A percentile compares a stretch with the other conserved stretches of the same genome.
These are phyloP conservation scores for Pimephales promelas DNA, from an alignment of 2,113 vertebrate species.

Conservation along the genomic window DNA sequence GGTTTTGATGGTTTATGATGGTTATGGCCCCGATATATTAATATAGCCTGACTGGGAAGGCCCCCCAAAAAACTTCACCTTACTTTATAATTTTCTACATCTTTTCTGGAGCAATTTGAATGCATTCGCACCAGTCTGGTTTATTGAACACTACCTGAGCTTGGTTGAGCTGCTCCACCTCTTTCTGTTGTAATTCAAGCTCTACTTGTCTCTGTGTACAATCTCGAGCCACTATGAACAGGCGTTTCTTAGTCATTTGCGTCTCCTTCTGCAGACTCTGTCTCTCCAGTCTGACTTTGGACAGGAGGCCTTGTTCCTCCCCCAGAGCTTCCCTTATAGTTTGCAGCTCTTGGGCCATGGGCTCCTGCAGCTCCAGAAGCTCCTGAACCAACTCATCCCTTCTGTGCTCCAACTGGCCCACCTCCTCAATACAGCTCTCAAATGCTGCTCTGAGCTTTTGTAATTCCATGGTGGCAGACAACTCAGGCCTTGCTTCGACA, in stretches of 20 bases:
- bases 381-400: slow-evolving; percentile 82
- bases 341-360: slow-evolving; percentile 76
- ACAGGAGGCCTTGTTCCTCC: slow-evolving; percentile 79
- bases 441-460: slow-evolving; percentile 62
- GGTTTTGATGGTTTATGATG: too few relatives aligned
- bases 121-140: not conserved
- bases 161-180: slow-evolving; percentile 76
- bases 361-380: slow-evolving; percentile 79
- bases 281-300: slow-evolving; percentile 84
- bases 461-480: slow-evolving; percentile 18
- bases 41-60: too few relatives aligned
- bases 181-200: slow-evolving; percentile 77
- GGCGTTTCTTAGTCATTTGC: slow-evolving; percentile 79
- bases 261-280: slow-evolving; percentile 83
- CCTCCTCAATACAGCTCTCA: slow-evolving; percentile 81
- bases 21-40: too few relatives aligned
- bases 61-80: too few relatives aligned
- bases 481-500: slow-evolving; percentile 39
- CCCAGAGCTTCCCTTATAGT: slow-evolving; percentile 80
- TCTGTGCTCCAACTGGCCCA: slow-evolving; percentile 80
- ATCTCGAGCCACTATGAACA: slow-evolving; percentile 85
- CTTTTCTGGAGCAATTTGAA: not conserved
- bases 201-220: slow-evolving; percentile 84
- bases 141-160: slow-evolving; percentile 65
- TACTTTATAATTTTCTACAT: not conserved